Base-by-base conservation (phyloP, 2,888 invertebrate genomes). In the Smittia sp. region DNA sequence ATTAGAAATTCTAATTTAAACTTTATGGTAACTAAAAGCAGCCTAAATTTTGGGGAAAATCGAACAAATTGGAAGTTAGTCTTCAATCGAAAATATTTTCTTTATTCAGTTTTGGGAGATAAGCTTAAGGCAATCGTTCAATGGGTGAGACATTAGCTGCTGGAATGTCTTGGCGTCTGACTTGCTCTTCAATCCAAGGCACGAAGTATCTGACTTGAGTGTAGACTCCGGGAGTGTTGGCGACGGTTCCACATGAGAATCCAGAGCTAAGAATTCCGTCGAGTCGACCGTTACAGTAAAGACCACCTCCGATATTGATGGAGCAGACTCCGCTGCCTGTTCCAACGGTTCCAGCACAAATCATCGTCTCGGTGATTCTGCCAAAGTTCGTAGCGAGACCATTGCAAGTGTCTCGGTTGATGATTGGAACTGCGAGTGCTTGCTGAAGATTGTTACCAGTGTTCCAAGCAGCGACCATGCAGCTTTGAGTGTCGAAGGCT, bases 391-490 rank as follows among this genome's bases (percentile, higher is more conserved):
- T 18, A 15, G 38, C n/a, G 20, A 63, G 32, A 13, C 11, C 13
- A 54, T 74, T 75, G 25, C 75, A 75, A 3, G n/a, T 13, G 24
- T 70, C 72, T 27, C 74, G 58, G 38, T 66, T 65, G 7, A 67
- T n/a, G 27, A 74, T 74, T 38, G 72, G 38, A 54, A 67, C 9
- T 0, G 18, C 15, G 0, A 75, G 4, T 6, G 65, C 38, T 70
- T 22, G 58, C 15, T 69, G 58, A 20, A 63, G 27, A 11, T 52
- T 27, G 1, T 27, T 54, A 15, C 46, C 52, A 6, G n/a, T 11
- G 54, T 66, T 65, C 75, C 75, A 76, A 4, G 74, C 76, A 58
- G 72, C 74, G 38, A 75, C 66, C 9, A 39, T n/a, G 52, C 76
- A 76, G 11, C 32, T 11, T 9, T 70, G 27, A 11, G 46, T 38